phyloP scores from a whole-genome alignment of 23 tunicate genomes.

The Clavelina lepadiformis region DNA sequence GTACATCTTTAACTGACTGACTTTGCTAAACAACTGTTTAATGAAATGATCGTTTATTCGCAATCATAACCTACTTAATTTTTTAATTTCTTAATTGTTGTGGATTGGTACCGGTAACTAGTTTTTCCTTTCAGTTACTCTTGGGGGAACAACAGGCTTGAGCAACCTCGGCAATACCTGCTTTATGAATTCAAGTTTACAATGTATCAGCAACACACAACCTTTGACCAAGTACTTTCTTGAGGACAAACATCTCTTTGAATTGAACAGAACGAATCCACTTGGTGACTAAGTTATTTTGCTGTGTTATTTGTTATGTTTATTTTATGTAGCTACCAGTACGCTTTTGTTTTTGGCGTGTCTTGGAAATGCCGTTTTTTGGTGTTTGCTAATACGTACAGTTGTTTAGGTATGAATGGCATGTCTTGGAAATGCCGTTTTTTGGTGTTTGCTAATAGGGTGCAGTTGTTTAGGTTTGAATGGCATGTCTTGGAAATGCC shows the following conservation, averaged over 20 bases:
- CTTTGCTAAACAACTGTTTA: too few relatives aligned
- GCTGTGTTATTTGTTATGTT: not conserved
- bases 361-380: not conserved
- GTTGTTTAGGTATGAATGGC: slow-evolving; percentile 66
- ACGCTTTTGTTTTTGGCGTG: not conserved
- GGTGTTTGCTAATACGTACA: not conserved
- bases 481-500: too few relatives aligned
- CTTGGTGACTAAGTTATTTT: slow-evolving; percentile 36
- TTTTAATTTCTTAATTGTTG: not conserved
- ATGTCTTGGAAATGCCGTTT: not conserved
- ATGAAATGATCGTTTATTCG: too few relatives aligned
- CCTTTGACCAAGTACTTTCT: slow-evolving; percentile 80
- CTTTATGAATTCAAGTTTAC: slow-evolving; percentile 93
- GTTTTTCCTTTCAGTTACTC: not conserved
- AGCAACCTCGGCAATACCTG: slow-evolving; percentile 98
- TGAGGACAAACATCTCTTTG: slow-evolving; percentile 59
- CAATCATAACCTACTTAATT: not conserved
- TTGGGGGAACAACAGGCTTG: slow-evolving; percentile 69
- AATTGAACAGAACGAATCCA: slow-evolving; percentile 83
- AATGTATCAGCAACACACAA: slow-evolving; percentile 83
- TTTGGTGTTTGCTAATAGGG: not conserved
- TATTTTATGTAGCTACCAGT: not conserved
- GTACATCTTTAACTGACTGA: too few relatives aligned
- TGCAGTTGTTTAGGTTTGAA: slow-evolving; percentile 45
- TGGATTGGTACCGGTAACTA: not conserved